A percentile compares a stretch with the other conserved stretches of the same genome.
These are phyloP conservation scores for Austrofundulus limnaeus DNA, from an alignment of 2,113 vertebrate species.

Conservation along the genomic window DNA sequence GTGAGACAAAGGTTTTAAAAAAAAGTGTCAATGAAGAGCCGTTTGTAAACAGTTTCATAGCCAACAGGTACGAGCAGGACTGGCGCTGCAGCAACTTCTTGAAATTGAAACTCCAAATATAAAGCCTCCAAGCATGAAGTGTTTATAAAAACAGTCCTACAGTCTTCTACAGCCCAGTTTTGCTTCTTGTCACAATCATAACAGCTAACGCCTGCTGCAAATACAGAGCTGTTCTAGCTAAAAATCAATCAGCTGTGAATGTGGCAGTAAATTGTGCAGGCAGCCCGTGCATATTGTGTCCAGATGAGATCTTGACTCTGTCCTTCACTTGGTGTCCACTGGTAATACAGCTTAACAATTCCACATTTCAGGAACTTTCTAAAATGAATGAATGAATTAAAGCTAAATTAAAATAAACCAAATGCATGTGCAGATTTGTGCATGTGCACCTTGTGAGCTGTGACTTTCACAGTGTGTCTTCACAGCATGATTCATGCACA, in stretches of 20 bases:
- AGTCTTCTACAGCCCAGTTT: conserved; percentile 34
- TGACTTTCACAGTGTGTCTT: conserved; percentile 35
- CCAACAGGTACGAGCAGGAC: conserved; percentile 24
- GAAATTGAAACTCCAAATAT: conserved; percentile 1
- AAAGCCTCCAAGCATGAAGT: conserved; percentile 13
- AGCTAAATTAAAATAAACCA: conserved; percentile 29
- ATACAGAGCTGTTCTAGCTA: conserved; percentile 45
- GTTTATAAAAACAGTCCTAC: conserved; percentile 5
- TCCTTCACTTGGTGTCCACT: conserved; percentile 47
- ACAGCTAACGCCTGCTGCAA: conserved; percentile 45
- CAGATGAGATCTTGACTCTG: conserved; percentile 62
- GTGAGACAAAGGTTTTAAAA: conserved; percentile 1
- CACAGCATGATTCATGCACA: conserved; percentile 48
- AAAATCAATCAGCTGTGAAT: conserved; percentile 30
- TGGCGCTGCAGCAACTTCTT: conserved; percentile 9
- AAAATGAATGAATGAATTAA: conserved; percentile 11
- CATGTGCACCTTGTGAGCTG: conserved; percentile 14
- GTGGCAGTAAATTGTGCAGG: conserved; percentile 46
- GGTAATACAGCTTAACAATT: conserved; percentile 46
- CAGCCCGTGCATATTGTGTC: conserved; percentile 63
- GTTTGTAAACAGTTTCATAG: conserved; percentile 16
- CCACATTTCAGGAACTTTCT: conserved; percentile 5
- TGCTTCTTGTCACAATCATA: conserved; percentile 40
- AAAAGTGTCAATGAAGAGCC: conserved; percentile 17
- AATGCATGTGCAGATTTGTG: conserved; percentile 20